Evolutionary conservation across 2,888 invertebrate genomes (phyloP), one percentile per base, ranked within the genome.

Genomic region (Yponomeuta malinellus): DNA sequence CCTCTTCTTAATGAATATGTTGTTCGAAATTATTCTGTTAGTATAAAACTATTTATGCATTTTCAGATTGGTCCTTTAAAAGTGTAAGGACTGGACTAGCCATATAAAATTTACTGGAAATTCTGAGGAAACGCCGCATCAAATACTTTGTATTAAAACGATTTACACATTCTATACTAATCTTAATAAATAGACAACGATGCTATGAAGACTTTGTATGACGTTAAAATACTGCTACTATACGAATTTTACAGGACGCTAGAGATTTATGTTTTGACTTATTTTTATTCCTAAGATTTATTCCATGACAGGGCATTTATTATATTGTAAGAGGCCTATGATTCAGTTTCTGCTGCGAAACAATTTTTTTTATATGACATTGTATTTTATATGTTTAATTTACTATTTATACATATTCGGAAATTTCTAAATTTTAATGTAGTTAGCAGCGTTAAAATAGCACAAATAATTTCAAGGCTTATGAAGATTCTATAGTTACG

Each of bases 21-120:
- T 52, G 63, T 69, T 63, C 33, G 5, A 63, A 4, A n/a, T 67
- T 67, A 67, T 67, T 67, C 68, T 70, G 63, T 70, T 70, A 71
- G 68, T 72, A 43, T 70, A 70, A 71, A 72, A 68, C 31, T 71
- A 29, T 72, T 69, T 67, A 64, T 68, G 65, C 66, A 80, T 86
- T 90, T 90, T 87, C 91, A 92, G 91, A 92, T 92, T 90, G 91
- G 90, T 91, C 91, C 83, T 92, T 92, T 91, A 92, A 91, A 88
- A 89, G 85, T 43, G 89, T 90, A 81, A 83, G 89, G 78, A 88
- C 88, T 80, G 90, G 90, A 81, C 85, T 90, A 86, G 85, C 86
- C 78, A 85, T 88, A 76, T 90, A 89, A 83, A 78, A 77, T 78
- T 78, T 80, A 80, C 33, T 77, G 73, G 75, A 73, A 76, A 73